phyloP scores from a whole-genome alignment of 2,113 vertebrate genomes.

The Ramphastos sulfuratus region DNA sequence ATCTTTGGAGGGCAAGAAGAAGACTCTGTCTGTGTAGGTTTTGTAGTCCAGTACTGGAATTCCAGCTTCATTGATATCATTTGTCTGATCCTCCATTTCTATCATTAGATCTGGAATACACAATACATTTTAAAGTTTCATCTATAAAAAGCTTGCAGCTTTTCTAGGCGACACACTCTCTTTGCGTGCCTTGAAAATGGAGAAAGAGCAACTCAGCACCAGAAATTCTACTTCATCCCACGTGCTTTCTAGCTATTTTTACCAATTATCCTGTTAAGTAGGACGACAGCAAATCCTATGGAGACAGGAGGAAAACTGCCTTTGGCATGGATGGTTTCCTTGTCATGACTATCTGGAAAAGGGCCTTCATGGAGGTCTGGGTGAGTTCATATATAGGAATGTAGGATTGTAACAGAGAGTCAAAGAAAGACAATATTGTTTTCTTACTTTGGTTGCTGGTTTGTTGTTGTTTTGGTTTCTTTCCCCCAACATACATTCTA shows the following conservation, averaged over 20 bases:
- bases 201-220: neutral
- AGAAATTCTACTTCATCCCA: neutral
- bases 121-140: neutral
- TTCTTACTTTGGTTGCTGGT: neutral
- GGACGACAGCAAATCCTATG: neutral
- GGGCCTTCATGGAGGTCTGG: neutral
- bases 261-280: neutral
- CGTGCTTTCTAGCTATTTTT: conserved; percentile 8
- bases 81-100: conserved; percentile 98
- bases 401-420: neutral
- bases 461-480: neutral
- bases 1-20: conserved; percentile 94
- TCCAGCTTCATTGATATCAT: conserved; percentile 89
- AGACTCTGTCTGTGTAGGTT: conserved; percentile 92
- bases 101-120: conserved; percentile 92
- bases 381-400: neutral
- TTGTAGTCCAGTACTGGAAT: conserved; percentile 96
- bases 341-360: neutral
- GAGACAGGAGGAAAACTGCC: neutral
- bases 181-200: neutral
- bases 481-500: neutral
- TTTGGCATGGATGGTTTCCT: neutral
- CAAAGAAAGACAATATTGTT: neutral
- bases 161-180: neutral
- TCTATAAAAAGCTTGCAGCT: neutral